A percentile compares a stretch with the other conserved stretches of the same genome.
Evolutionary conservation across 2,113 vertebrate species (phyloP).

Genomic region (Glaucomys volans): DNA sequence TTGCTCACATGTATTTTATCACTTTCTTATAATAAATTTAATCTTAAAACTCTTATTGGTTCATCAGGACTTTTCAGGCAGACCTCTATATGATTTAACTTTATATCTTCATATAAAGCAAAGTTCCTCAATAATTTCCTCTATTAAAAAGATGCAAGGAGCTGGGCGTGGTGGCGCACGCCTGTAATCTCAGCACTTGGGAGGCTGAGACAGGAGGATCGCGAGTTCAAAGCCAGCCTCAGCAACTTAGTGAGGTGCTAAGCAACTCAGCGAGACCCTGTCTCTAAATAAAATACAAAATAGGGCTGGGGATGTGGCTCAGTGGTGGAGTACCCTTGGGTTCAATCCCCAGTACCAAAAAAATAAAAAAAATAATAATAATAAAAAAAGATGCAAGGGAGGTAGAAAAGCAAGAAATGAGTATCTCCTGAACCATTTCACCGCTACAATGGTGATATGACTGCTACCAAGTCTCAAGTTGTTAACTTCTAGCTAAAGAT

Average conservation of each 20-base stretch:
- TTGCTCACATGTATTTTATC: neutral
- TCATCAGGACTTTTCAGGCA: constrained; percentile 36
- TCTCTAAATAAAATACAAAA: no score
- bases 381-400: neutral
- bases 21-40: constrained; percentile 3
- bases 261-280: no score
- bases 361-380: no score
- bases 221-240: no score
- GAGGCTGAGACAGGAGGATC: no score
- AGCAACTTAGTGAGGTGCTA: no score
- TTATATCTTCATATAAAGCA: constrained; percentile 34
- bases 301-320: no score
- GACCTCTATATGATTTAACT: constrained; percentile 45
- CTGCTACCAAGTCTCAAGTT: neutral
- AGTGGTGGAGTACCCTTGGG: no score
- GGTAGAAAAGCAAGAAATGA: constrained; percentile 10
- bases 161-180: no score
- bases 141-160: neutral
- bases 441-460: neutral
- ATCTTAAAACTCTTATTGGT: neutral
- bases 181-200: no score
- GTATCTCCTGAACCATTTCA: neutral
- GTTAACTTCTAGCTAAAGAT: neutral
- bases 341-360: no score
- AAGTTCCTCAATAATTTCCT: neutral